Conservation (phyloP, 1,140 invertebrate species). For the Bombus picipes region DNA sequence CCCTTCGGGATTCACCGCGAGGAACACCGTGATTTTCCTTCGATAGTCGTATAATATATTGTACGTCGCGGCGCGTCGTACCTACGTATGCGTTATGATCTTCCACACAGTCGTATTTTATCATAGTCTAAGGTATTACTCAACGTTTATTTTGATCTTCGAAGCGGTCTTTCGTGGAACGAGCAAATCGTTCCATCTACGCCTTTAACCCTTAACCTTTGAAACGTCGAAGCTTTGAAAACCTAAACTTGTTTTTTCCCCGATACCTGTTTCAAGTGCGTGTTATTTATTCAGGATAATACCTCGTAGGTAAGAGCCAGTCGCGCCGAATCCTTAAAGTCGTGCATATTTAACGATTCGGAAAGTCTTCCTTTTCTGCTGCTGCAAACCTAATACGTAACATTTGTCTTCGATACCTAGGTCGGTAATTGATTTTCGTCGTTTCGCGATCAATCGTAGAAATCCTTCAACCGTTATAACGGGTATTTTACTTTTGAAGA, state of each 20-base stretch:
- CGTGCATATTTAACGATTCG: not conserved
- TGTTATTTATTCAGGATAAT: constrained; percentile 1
- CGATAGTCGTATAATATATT: not conserved
- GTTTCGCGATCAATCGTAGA: not conserved
- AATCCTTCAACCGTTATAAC: too few relatives aligned
- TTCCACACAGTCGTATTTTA: not conserved
- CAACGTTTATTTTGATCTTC: not conserved
- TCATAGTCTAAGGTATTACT: too few relatives aligned
- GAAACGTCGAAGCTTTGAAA: not conserved
- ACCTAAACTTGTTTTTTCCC: not conserved
- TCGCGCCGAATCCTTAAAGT: not conserved
- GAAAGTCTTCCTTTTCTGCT: not conserved
- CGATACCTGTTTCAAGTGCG: not conserved
- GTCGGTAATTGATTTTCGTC: not conserved
- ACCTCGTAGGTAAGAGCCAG: too few relatives aligned
- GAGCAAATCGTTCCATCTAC: not conserved
- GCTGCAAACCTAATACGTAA: too few relatives aligned
- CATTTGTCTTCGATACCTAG: not conserved
- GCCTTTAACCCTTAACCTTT: not conserved
- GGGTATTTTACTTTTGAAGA: fast-evolving
- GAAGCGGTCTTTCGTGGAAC: not conserved
- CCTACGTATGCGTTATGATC: not conserved
- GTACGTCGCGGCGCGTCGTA: not conserved
- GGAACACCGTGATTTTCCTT: not conserved
- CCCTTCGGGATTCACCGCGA: constrained; percentile 1